Conservation (phyloP, 1,140 invertebrate genomes). For the Charaxes varanes region DNA sequence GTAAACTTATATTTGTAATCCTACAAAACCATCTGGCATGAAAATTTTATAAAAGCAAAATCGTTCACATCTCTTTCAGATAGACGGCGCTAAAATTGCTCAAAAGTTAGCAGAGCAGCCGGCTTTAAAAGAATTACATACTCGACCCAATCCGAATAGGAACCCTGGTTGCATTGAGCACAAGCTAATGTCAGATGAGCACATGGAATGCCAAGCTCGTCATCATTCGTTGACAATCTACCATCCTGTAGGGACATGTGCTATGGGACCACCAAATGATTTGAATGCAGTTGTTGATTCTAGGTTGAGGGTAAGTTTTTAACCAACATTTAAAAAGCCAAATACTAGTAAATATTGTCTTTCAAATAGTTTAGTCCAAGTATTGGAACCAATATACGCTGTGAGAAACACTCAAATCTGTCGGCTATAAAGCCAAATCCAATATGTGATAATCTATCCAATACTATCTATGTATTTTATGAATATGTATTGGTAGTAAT, state of each 20-base stretch:
- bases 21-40: too few relatives aligned
- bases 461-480: too few relatives aligned
- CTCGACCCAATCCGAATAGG: conserved; percentile 76
- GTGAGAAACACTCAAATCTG: too few relatives aligned
- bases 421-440: too few relatives aligned
- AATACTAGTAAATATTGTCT: too few relatives aligned
- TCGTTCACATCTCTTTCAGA: conserved; percentile 70
- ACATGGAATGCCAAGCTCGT: conserved; percentile 68
- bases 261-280: conserved; percentile 76
- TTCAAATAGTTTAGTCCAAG: too few relatives aligned
- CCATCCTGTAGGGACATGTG: conserved; percentile 75
- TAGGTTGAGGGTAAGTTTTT: conserved; percentile 45
- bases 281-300: conserved; percentile 74
- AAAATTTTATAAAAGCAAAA: too few relatives aligned
- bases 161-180: conserved; percentile 77
- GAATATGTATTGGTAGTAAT: too few relatives aligned
- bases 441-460: too few relatives aligned
- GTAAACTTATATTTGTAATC: too few relatives aligned
- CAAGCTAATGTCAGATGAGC: conserved; percentile 77
- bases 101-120: conserved; percentile 77
- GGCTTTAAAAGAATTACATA: conserved; percentile 78
- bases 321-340: too few relatives aligned
- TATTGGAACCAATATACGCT: too few relatives aligned
- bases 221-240: conserved; percentile 68
- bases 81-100: conserved; percentile 82